These are phyloP conservation scores for Hipposideros larvatus DNA, from an alignment of 2,797 vertebrate genomes.

Conservation along the genomic window DNA sequence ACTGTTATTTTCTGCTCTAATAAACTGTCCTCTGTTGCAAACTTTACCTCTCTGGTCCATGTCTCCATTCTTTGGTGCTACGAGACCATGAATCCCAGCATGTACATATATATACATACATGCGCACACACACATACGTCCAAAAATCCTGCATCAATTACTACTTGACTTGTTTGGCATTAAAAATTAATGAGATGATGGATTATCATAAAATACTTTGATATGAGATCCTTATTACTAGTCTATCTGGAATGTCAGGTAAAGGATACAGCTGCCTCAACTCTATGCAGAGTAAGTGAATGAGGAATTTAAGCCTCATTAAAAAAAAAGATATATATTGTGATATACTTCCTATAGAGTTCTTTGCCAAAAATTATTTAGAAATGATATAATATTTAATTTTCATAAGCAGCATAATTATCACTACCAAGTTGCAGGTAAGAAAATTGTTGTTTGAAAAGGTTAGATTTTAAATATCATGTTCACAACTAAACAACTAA, in stretches of 20 bases:
- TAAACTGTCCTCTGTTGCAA: too few species aligned
- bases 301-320: background rate
- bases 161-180: background rate
- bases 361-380: background rate
- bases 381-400: background rate
- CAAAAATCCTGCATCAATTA: background rate
- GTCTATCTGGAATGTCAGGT: background rate
- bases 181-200: background rate
- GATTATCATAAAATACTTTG: background rate
- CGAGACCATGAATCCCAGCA: too few species aligned
- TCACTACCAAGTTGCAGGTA: background rate
- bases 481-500: background rate
- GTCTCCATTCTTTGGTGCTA: too few species aligned
- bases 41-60: too few species aligned
- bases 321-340: background rate
- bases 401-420: conserved; percentile 1
- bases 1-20: too few species aligned
- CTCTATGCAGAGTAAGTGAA: background rate
- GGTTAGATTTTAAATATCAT: background rate
- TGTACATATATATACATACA: too few species aligned
- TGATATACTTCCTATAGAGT: background rate
- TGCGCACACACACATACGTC: too few species aligned
- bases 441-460: background rate
- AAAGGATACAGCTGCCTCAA: background rate
- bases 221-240: background rate